phyloP scores from a whole-genome alignment of 2,113 vertebrate genomes.

The Aspiorhynchus laticeps region DNA sequence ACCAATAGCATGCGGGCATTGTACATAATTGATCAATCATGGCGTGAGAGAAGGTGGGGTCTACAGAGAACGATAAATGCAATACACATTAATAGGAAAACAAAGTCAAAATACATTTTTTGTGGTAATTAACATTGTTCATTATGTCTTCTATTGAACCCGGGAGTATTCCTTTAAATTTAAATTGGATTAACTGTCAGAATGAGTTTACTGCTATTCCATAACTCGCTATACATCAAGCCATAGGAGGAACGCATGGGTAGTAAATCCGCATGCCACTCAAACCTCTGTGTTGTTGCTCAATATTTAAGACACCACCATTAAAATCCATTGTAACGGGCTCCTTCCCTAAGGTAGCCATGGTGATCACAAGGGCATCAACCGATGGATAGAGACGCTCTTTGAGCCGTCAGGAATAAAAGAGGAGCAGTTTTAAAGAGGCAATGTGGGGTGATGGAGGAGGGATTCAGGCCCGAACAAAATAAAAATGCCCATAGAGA shows the following conservation, averaged over 20 bases:
- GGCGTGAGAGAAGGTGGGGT: too few relatives aligned
- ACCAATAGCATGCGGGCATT: too few relatives aligned
- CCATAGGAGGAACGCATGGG: background rate
- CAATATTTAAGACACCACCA: conserved; percentile 49
- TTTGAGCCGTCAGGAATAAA: conserved; percentile 46
- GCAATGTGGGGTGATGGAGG: conserved; percentile 47
- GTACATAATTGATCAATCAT: too few relatives aligned
- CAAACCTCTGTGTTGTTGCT: conserved; percentile 54
- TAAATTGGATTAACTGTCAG: background rate
- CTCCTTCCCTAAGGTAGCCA: conserved; percentile 57
- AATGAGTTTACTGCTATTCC: background rate
- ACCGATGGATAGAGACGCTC: conserved; percentile 49
- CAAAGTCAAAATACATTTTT: too few relatives aligned
- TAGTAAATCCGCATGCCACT: conserved; percentile 56
- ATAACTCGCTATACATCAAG: background rate
- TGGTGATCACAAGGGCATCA: conserved; percentile 59
- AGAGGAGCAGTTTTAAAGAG: conserved; percentile 55
- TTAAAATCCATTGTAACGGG: conserved; percentile 51
- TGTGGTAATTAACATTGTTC: background rate
- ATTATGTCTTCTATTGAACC: background rate
- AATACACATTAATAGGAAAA: too few relatives aligned
- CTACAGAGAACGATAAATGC: too few relatives aligned
- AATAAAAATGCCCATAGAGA: conserved; percentile 47
- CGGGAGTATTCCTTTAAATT: background rate
- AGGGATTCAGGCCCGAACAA: conserved; percentile 43